Evolutionary conservation across 2,113 vertebrate genomes (phyloP), one percentile per base, ranked within the genome.

Genomic region (Rousettus leschenaultii): DNA sequence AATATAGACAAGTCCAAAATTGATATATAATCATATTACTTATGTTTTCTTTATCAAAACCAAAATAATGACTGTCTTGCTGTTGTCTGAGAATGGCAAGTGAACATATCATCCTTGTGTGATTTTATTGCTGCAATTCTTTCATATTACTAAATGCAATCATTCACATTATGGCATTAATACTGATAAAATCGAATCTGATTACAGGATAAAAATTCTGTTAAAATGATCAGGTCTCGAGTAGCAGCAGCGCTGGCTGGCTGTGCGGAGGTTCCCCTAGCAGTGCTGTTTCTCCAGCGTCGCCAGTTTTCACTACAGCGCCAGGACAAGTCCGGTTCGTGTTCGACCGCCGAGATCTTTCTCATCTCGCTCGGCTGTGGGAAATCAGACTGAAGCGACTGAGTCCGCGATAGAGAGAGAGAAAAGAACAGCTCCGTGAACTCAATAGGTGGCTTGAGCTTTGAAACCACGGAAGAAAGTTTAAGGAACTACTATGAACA

Each of bases 381-480:
- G 48, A 51, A 51, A 51, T 51, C 13, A 7, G 48, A 51, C 48
- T 51, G 48, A 51, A 51, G 48, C 48, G 3, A 51, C 48, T 51
- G 45, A 14, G 48, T 51, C 48, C 48, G 13, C 13, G 13, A 51
- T 51, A 51, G 13, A 99, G 98, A 99, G 99, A 98, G 99, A 99
- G n/a, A 98, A 99, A 99, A 98, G 99, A 99, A 95, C 99, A 99
- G 96, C 99, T 99, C 94, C 98, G 99, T 92, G 99, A 99, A 96
- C 98, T 99, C 77, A 51, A 99, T 99, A 98, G 99, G 99, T 0
- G 99, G 99, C 83, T 97, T 99, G 78, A 99, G 99, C 97, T 99
- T 99, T 98, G 99, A 99, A 98, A 99, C 99, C 33, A 99, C 99
- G 97, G 99, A 99, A 96, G 99, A 99, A 96, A 99, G 98, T 98